These are phyloP conservation scores for Calephelis perditalis DNA, from an alignment of 2,888 invertebrate species.

Conservation along the genomic window DNA sequence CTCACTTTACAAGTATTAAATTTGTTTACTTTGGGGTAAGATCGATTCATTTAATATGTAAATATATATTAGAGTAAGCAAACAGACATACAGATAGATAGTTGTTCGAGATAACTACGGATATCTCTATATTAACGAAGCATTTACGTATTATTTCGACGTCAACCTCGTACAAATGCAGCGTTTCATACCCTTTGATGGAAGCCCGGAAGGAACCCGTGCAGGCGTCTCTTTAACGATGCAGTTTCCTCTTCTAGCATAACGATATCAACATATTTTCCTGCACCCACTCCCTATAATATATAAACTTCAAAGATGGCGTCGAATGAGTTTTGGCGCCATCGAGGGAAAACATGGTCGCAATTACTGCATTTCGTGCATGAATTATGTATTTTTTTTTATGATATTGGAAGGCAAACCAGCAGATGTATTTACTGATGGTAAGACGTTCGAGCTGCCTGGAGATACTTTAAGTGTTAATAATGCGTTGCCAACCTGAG, in stretches of 20 bases:
- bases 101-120: neutral
- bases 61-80: neutral
- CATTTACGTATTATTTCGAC: neutral
- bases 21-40: too few species aligned
- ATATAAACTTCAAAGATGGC: neutral
- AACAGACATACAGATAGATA: neutral
- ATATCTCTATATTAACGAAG: neutral
- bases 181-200: constrained; percentile 8
- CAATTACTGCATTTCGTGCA: too few species aligned
- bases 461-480: too few species aligned
- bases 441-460: too few species aligned
- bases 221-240: constrained; percentile 15
- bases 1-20: too few species aligned
- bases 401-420: too few species aligned
- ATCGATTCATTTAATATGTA: too few species aligned
- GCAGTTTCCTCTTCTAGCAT: constrained; percentile 12
- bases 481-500: too few species aligned
- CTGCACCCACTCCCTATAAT: neutral
- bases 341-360: too few species aligned
- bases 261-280: constrained; percentile 11
- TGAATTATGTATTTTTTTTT: too few species aligned
- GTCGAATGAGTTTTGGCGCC: too few species aligned
- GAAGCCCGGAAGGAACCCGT: constrained; percentile 7
- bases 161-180: constrained; percentile 6
- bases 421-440: too few species aligned